Evolutionary conservation across 2,888 invertebrate genomes (phyloP), one percentile per base, ranked within the genome.

Genomic region (Lasioglossum malachurum): DNA sequence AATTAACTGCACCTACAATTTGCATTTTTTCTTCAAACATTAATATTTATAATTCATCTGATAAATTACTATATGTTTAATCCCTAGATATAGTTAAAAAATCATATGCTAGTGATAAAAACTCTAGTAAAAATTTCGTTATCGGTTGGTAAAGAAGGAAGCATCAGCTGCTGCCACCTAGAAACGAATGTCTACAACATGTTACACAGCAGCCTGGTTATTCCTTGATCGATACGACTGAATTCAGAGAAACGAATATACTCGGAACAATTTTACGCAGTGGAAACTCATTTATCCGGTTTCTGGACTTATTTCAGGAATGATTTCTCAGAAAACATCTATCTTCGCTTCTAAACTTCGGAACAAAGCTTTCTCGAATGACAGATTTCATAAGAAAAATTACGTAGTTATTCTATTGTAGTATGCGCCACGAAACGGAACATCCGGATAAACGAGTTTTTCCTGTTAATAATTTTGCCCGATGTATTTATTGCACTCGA

Each of bases 121-220:
- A 31, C 16, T 23, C n/a, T 49, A 31, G 67, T 67, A 57, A 78
- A 71, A 27, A 31, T 60, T 73, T 16, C 35, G 31, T 46, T 72
- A 73, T 75, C 75, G 5, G 87, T 77, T 49, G 90, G 82, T 90
- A 90, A 90, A 71, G 80, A n/a, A 90, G 90, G 73, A 78, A 89
- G 57, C 60, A 78, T 53, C 74, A 35, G 19, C 76, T 80, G 82
- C 80, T 88, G 89, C 90, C 89, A 87, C 81, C 90, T 90, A 69
- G 69, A 75, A 41, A 69, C 76, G 64, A 69, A 44, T 27, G 38
- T 31, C 8, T 23, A 44, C 83, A 82, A 79, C 79, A 67, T 60
- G 82, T 80, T 72, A 72, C 7, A 53, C 35, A 14, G 12, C 38
- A n/a, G 38, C 49, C 41, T 53, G 69, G 67, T 60, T 78, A 72